Percentiles rank a stretch among this genome's conserved stretches.
These are phyloP conservation scores for Eupithecia vulgata DNA, from an alignment of 2,888 invertebrate species.

Conservation along the genomic window DNA sequence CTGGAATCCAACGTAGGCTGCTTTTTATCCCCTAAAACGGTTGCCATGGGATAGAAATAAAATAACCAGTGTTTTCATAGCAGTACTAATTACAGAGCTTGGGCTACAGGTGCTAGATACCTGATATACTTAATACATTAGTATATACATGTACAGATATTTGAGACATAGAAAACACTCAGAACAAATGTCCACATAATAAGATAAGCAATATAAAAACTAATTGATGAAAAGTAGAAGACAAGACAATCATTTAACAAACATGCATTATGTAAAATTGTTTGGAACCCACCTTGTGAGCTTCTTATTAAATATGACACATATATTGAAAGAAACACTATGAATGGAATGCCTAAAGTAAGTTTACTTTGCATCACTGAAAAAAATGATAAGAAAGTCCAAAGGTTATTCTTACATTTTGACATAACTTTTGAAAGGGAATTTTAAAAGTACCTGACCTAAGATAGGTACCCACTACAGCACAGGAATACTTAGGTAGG, in stretches of 20 bases:
- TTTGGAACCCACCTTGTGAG: slow-evolving; percentile 10
- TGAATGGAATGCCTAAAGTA: not conserved
- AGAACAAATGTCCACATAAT: too few relatives aligned
- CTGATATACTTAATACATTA: too few relatives aligned
- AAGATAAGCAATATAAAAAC: not conserved
- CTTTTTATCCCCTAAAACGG: too few relatives aligned
- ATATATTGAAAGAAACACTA: not conserved
- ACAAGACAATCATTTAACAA: not conserved
- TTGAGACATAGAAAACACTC: too few relatives aligned
- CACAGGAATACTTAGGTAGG: not conserved
- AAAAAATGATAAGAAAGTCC: slow-evolving; percentile 4
- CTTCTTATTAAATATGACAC: not conserved
- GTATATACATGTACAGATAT: too few relatives aligned
- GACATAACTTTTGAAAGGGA: not conserved
- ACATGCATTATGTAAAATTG: not conserved
- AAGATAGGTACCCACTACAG: not conserved
- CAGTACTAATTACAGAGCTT: too few relatives aligned
- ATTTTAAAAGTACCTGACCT: not conserved
- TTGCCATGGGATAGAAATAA: too few relatives aligned
- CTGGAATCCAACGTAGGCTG: too few relatives aligned
- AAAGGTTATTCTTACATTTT: not conserved
- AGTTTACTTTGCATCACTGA: slow-evolving; percentile 12
- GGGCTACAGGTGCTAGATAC: too few relatives aligned
- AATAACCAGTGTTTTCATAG: too few relatives aligned
- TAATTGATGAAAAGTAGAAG: not conserved